A percentile compares a stretch with the other conserved stretches of the same genome.
phyloP scores from a whole-genome alignment of 2,797 vertebrate genomes.

The Phalloptychus januarius region DNA sequence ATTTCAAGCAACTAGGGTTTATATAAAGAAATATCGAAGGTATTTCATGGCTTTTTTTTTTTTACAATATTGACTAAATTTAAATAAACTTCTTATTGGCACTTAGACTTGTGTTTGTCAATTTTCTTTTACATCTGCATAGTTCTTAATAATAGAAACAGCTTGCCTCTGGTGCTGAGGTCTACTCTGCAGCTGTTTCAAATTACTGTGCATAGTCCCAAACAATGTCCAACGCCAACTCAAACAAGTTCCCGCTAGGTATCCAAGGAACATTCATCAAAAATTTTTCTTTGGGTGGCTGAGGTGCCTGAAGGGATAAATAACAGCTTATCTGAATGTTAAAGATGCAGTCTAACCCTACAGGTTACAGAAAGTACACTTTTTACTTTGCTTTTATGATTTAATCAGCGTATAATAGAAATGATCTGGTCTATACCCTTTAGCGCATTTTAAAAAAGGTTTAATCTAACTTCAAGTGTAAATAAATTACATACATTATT shows the following conservation, averaged over 20 bases:
- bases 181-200: not conserved
- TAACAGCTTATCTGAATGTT: not conserved
- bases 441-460: not conserved
- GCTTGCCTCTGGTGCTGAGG: not conserved
- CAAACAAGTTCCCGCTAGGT: not conserved
- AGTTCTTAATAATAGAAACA: not conserved
- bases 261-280: not conserved
- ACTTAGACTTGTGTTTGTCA: constrained; percentile 19
- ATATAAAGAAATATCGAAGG: constrained; percentile 53
- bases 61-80: constrained; percentile 63
- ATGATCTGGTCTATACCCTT: not conserved
- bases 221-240: not conserved
- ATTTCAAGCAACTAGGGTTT: constrained; percentile 54
- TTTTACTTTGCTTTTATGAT: not conserved
- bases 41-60: constrained; percentile 53
- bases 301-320: not conserved
- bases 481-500: not conserved
- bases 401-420: not conserved
- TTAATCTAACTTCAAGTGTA: not conserved
- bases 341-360: not conserved
- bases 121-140: not conserved
- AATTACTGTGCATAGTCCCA: not conserved
- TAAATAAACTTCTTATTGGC: constrained; percentile 77
- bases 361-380: not conserved
- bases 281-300: not conserved